Conservation (phyloP, 1,140 invertebrate genomes). For the Pseudomyrmex concolor region DNA sequence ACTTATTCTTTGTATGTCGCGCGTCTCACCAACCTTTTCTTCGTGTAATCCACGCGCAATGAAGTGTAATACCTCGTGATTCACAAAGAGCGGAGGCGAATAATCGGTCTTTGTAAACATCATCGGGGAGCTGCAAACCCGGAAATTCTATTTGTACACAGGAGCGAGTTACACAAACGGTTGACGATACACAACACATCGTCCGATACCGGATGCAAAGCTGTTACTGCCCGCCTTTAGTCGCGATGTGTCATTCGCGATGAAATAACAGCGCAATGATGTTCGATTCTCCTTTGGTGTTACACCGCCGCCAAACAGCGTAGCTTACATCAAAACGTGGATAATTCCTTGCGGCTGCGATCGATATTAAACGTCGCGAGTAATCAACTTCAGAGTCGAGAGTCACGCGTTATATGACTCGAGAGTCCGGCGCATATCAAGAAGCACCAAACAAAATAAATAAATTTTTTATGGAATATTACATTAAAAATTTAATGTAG, state of each 20-base stretch:
- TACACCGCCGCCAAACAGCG: conserved; percentile 4
- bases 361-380: conserved; percentile 34
- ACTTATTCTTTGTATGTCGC: neutral
- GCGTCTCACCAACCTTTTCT: conserved; percentile 5
- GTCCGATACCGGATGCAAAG: conserved; percentile 38
- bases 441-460: too few species aligned
- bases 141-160: conserved; percentile 10
- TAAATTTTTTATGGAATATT: too few species aligned
- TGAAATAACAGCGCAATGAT: conserved; percentile 48
- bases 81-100: conserved; percentile 17
- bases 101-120: conserved; percentile 17
- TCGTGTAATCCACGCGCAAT: conserved; percentile 5
- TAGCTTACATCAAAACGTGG: conserved; percentile 48
- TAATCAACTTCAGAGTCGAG: conserved; percentile 1
- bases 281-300: conserved; percentile 21
- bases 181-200: neutral
- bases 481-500: too few species aligned
- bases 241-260: conserved; percentile 54
- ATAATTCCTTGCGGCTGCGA: conserved; percentile 31
- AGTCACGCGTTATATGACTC: neutral
- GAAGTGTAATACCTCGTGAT: neutral
- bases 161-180: conserved; percentile 36
- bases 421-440: too few species aligned
- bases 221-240: conserved; percentile 27
- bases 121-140: neutral